Evolutionary conservation across 2,888 invertebrate genomes (phyloP).

Genomic region (Hermaeophaga mercurialis): DNA sequence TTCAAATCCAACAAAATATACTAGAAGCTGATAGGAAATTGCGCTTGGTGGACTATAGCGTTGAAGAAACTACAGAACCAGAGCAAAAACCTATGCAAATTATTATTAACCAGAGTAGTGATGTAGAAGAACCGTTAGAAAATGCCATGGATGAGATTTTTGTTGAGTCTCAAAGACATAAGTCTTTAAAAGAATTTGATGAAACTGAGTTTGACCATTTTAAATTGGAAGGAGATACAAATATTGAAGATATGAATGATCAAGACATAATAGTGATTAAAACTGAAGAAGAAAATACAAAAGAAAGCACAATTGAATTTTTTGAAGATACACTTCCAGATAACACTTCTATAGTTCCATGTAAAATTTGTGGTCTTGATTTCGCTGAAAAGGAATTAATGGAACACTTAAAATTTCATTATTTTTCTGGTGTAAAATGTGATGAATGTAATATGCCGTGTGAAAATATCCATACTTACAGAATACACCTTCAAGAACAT

Average conservation of each 20-base stretch:
- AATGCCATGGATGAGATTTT: constrained; percentile 5
- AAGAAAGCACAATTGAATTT: not conserved
- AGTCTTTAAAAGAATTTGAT: not conserved
- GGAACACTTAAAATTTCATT: constrained; percentile 40
- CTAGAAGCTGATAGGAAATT: constrained; percentile 39
- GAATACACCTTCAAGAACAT: constrained; percentile 29
- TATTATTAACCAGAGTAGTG: not conserved
- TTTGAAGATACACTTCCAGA: constrained; percentile 18
- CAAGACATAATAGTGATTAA: constrained; percentile 3
- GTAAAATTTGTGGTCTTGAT: constrained; percentile 40
- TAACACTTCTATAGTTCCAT: constrained; percentile 22
- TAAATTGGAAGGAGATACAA: not conserved
- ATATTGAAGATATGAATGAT: not conserved
- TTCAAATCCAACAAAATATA: constrained; percentile 43
- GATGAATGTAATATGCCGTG: constrained; percentile 32
- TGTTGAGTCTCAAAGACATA: constrained; percentile 4
- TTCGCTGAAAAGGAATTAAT: constrained; percentile 35
- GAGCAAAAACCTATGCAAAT: not conserved
- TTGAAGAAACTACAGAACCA: constrained; percentile 7
- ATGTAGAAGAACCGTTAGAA: constrained; percentile 1
- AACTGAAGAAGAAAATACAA: not conserved
- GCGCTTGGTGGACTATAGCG: constrained; percentile 10
- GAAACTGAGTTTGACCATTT: not conserved
- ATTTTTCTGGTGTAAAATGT: constrained; percentile 29
- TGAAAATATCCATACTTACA: constrained; percentile 32